Evolutionary conservation across 2,888 invertebrate species (phyloP), one percentile per base, ranked within the genome.

Genomic region (Laspeyria flexula): DNA sequence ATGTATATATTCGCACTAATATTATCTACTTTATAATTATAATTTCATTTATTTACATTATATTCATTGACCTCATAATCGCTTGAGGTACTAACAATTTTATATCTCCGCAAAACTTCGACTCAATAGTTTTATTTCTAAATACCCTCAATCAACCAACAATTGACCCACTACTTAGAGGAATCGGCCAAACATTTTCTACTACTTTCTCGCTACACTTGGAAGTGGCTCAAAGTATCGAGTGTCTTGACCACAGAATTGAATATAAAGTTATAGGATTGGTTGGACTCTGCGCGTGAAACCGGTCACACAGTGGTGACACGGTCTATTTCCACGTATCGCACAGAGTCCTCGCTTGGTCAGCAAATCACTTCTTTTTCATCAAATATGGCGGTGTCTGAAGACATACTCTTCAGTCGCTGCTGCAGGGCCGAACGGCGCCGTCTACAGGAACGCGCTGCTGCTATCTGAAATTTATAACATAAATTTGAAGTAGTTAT

Each of bases 301-400:
- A 73, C 64, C 77, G 93, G 95, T 97, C 96, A 97, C 94, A 97
- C 97, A 68, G 97, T 97, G 79, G 97, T 97, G 82, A 97, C 97
- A 62, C 97, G 95, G 86, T 97, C 97, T 74, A 97, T 95, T 90
- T 97, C 97, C 83, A 97, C 96, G 89, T 97, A 97, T 84, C 97
- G 96, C 93, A 97, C 97, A 95, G 97, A 97, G 96, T 96, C 96
- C 95, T 97, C 97, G 96, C 95, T 96, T 94, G 96, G 97, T 97
- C 97, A 97, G 97, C 97, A 97, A 94, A 97, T 96, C 92, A 97
- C 96, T 88, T 96, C 97, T 86, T 97, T 97, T 75, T 96, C 96
- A 74, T 96, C 96, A 75, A 96, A 95, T 60, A 96, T 96, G 62
- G 96, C 96, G 64, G 96, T 96, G 87, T 97, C 97, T 21, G 96